phyloP scores from a whole-genome alignment of 1,140 invertebrate species.

The Zophobas atratus region DNA sequence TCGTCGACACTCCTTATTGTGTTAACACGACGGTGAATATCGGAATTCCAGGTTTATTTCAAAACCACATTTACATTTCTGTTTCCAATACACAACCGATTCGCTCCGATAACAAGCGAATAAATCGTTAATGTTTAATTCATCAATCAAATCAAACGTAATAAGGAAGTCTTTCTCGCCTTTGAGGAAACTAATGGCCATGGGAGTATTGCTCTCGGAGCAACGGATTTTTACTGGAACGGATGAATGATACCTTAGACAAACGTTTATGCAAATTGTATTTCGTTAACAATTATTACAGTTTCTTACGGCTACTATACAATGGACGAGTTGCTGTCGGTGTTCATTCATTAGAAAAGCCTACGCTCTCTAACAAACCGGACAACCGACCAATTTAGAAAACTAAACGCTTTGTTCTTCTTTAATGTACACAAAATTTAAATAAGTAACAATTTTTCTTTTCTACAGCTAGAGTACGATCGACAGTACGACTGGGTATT shows the following conservation, averaged over 20 bases:
- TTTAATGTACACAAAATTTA: slow-evolving; percentile 35
- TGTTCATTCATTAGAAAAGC: slow-evolving; percentile 30
- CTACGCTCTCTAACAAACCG: slow-evolving; percentile 32
- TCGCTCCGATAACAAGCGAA: slow-evolving; percentile 26
- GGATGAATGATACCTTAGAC: slow-evolving; percentile 31
- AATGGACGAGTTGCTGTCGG: slow-evolving; percentile 36
- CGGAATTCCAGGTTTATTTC: slow-evolving; percentile 52
- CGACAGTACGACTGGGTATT: slow-evolving; percentile 29
- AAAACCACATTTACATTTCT: slow-evolving; percentile 48
- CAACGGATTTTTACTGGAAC: slow-evolving; percentile 38
- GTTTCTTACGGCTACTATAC: slow-evolving; percentile 49
- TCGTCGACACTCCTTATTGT: slow-evolving; percentile 57
- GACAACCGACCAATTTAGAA: slow-evolving; percentile 28
- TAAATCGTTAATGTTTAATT: slow-evolving; percentile 40
- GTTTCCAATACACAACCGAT: slow-evolving; percentile 28
- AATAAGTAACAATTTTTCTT: slow-evolving; percentile 21
- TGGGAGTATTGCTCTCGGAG: slow-evolving; percentile 31
- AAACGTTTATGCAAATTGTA: slow-evolving; percentile 49
- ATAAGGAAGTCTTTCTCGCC: slow-evolving; percentile 36
- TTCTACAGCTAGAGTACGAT: slow-evolving; percentile 33
- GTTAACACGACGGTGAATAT: slow-evolving; percentile 52
- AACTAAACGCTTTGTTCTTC: slow-evolving; percentile 26
- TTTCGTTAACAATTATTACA: slow-evolving; percentile 51
- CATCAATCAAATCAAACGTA: slow-evolving; percentile 37
- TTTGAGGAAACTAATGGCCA: slow-evolving; percentile 23